Base-by-base conservation (phyloP, 2,797 vertebrate genomes). In the Eremophila alpestris region DNA sequence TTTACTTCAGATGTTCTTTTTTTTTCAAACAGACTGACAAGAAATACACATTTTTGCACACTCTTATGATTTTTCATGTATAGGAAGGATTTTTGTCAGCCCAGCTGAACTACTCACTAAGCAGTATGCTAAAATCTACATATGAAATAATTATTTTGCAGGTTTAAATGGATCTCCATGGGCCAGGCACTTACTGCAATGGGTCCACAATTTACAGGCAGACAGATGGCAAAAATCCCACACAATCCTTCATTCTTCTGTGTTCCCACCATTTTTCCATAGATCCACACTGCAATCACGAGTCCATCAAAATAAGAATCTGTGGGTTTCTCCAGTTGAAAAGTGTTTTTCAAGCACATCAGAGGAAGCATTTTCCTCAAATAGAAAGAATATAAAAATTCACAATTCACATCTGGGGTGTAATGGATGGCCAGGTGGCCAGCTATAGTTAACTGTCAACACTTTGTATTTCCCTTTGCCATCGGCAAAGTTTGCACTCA, bases 361-460 rank as follows among this genome's bases (percentile, higher is more conserved):
- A 95, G 64, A 95, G 69, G 58, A 84, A 95, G 36, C 55, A 60
- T 93, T 93, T 96, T 93, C 54, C 49, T 80, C 87, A 89, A 91
- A 95, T 30, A 94, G 87, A 89, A 94, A 79, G 59, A 93, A 93
- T 83, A 94, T 95, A 90, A 96, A 94, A 93, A 90, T 90, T 90
- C 88, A 92, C 93, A 84, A 55, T 95, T 95, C 96, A 95, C 95
- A 97, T 96, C 93, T 95, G 95, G 94, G 90, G 93, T 97, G 93
- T 97, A 95, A 96, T 91, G 92, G 92, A 76, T 80, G 89, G 90
- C 92, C 95, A 96, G 94, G 92, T 96, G 92, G 94, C 93, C 93
- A 95, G 93, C 75, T 96, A 94, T 83, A 96, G 95, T 94, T 95
- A 96, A 96, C 96, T 96, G 96, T 96, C 96, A 96, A 96, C 96